Evolutionary conservation across 2,888 invertebrate species (phyloP).

Genomic region (Sinelater perroti): DNA sequence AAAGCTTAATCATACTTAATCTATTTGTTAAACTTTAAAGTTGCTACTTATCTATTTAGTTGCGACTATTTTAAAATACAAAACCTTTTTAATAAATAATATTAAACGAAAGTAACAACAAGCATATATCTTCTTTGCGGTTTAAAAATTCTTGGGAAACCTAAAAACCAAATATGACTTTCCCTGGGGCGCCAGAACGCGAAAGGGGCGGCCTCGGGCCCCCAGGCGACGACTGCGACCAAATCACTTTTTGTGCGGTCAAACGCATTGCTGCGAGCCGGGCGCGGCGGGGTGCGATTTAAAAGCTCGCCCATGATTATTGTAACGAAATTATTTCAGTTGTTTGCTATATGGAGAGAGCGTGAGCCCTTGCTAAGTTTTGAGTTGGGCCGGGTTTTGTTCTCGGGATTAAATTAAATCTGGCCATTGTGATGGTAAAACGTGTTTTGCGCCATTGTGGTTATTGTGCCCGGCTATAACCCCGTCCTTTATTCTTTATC

Average conservation of each 20-base stretch:
- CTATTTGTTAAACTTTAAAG: too few relatives aligned
- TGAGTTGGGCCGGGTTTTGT: slow-evolving; percentile 48
- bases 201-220: neutral
- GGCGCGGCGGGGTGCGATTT: slow-evolving; percentile 41
- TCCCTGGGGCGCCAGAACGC: too few relatives aligned
- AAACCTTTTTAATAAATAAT: too few relatives aligned
- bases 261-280: slow-evolving; percentile 43
- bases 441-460: slow-evolving; percentile 57
- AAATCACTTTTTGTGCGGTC: slow-evolving; percentile 44
- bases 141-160: too few relatives aligned
- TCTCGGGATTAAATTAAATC: slow-evolving; percentile 59
- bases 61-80: too few relatives aligned
- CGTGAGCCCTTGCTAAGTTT: slow-evolving; percentile 50
- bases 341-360: slow-evolving; percentile 47
- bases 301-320: slow-evolving; percentile 50
- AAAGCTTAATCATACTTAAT: too few relatives aligned
- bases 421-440: slow-evolving; percentile 58
- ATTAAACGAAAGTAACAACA: too few relatives aligned
- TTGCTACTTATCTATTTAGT: too few relatives aligned
- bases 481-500: slow-evolving; percentile 57
- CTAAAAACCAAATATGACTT: too few relatives aligned
- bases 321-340: slow-evolving; percentile 54
- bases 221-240: slow-evolving; percentile 15
- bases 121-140: too few relatives aligned
- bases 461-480: slow-evolving; percentile 55